phyloP scores from a whole-genome alignment of 1,140 invertebrate species.

The Lutraria rhynchaena region DNA sequence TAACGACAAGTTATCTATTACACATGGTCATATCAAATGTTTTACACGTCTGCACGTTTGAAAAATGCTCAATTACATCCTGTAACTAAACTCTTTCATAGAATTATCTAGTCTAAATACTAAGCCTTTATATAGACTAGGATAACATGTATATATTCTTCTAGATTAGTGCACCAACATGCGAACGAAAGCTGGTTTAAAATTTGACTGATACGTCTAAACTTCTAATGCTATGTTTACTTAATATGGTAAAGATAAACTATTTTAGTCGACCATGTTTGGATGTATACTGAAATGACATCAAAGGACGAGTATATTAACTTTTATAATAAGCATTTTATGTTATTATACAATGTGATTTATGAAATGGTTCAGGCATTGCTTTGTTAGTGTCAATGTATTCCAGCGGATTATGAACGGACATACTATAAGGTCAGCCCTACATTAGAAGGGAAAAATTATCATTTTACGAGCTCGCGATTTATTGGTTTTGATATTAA shows the following conservation, averaged over 20 bases:
- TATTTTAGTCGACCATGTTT: conserved; percentile 10
- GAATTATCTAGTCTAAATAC: no score
- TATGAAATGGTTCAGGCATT: background rate
- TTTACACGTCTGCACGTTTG: no score
- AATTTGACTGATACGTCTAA: background rate
- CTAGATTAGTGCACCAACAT: no score
- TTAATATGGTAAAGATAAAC: conserved; percentile 16
- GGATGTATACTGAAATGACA: conserved; percentile 9
- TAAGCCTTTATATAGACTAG: no score
- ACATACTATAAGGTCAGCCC: background rate
- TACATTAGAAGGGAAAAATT: conserved; percentile 11
- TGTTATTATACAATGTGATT: conserved; percentile 13
- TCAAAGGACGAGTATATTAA: conserved; percentile 1
- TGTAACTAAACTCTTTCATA: no score
- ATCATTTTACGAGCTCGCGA: background rate
- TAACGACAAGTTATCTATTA: no score
- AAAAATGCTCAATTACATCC: no score
- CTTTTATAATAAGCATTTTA: conserved; percentile 15
- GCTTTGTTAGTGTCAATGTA: background rate
- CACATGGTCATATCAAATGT: no score
- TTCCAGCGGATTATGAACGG: no score
- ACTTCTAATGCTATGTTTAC: conserved; percentile 22
- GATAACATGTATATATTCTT: no score
- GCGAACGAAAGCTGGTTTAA: no score
- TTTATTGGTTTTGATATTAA: conserved; percentile 18